phyloP scores from a whole-genome alignment of 2,797 vertebrate genomes.

The Halcyon smyrnensis region DNA sequence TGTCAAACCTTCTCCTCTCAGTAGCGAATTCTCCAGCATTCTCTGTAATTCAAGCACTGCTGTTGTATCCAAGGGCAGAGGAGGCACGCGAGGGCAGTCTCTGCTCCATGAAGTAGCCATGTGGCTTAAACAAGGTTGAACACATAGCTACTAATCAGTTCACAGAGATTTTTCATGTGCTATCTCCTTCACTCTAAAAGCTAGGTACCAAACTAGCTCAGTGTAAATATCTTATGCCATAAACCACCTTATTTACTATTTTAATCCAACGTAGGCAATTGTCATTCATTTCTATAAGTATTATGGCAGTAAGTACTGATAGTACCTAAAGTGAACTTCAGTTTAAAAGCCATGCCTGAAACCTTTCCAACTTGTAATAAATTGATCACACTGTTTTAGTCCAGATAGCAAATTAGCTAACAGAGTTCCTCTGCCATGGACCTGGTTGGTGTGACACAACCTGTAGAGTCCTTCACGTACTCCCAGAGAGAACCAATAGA shows the following conservation, averaged over 20 bases:
- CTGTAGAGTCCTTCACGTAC: background rate
- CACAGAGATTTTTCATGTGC: background rate
- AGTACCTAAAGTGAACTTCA: background rate
- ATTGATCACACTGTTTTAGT: background rate
- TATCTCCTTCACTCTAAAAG: background rate
- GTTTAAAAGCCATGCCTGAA: background rate
- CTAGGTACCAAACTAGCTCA: background rate
- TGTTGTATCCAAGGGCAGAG: background rate
- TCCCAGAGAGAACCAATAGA: rapidly evolving
- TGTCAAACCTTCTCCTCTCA: background rate
- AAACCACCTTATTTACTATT: background rate
- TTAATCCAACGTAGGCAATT: background rate
- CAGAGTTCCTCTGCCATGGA: background rate
- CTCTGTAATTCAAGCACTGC: background rate
- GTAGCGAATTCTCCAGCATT: background rate
- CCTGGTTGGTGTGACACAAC: background rate
- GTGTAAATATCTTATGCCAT: background rate
- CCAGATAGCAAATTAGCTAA: background rate
- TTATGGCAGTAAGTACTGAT: background rate
- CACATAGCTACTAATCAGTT: background rate
- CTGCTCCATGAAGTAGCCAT: background rate
- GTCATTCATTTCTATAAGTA: background rate
- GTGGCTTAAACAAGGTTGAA: background rate
- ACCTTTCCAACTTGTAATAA: background rate
- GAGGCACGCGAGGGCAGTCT: background rate